Evolutionary conservation across 2,888 invertebrate species (phyloP), one percentile per base, ranked within the genome.

Genomic region (Drosophila meridionalis): DNA sequence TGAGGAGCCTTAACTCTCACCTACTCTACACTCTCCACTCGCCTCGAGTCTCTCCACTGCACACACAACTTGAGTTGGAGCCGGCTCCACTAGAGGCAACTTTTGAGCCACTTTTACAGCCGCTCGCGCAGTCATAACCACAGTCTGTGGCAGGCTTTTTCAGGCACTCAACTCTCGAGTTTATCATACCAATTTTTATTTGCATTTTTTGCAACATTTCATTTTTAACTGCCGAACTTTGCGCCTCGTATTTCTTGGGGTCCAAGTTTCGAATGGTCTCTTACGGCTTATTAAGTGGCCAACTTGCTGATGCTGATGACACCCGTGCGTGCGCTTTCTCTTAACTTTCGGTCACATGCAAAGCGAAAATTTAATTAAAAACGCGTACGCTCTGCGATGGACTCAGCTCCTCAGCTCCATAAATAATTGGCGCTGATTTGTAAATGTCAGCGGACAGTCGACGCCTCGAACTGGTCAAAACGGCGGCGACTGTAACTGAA

Each of bases 191-290:
- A 74, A 79, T 80, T 81, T 79, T 78, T 70, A 82, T 86, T 80
- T 78, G 69, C 75, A 76, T 83, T 83, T 89, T 81, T 75, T 76
- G 75, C 78, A 81, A 89, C 82, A 87, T 89, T 87, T 90, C 84
- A 90, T 89, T 90, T 87, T 90, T 82, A 81, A 90, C 84, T 82
- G 90, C 86, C 83, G 76, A 90, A 90, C 80, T 89, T 90, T 90
- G n/a, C 75, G 78, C 80, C 76, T 74, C 76, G 80, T 69, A 78
- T 77, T 80, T 77, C 72, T 73, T 61, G n/a, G n/a, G 36, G n/a
- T 47, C 48, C 56, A 69, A 73, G 59, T 78, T 69, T 59, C 32
- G 43, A 56, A 32, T 43, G 56, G 40, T 79, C 65, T 64, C 66
- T 68, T 64, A 28, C 59, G 52, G 73, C 76, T 77, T 78, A 78